phyloP scores from a whole-genome alignment of 2,888 invertebrate species.

The Drosophila subquinaria region DNA sequence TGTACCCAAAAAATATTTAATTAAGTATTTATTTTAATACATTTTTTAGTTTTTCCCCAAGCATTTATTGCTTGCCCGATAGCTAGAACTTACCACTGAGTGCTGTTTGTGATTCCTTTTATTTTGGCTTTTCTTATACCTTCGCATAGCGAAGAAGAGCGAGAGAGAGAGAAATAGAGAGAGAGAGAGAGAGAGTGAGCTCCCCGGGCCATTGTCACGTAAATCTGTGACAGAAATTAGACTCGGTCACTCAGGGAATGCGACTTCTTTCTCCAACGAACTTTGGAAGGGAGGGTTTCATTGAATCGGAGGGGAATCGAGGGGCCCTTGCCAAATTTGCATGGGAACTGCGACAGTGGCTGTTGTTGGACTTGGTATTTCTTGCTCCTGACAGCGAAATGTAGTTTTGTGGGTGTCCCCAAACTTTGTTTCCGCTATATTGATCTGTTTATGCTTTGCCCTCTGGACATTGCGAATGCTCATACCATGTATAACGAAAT shows the following conservation, averaged over 20 bases:
- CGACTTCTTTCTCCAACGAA: conserved; percentile 10
- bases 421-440: conserved; percentile 60
- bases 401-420: conserved; percentile 35
- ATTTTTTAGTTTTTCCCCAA: too few relatives aligned
- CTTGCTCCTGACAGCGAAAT: conserved; percentile 43
- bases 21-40: too few relatives aligned
- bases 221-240: conserved; percentile 81
- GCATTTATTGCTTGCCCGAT: neutral
- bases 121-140: conserved; percentile 44
- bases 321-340: conserved; percentile 63
- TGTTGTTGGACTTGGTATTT: conserved; percentile 33
- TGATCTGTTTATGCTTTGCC: conserved; percentile 75
- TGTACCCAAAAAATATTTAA: too few relatives aligned
- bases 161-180: neutral
- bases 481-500: conserved; percentile 25
- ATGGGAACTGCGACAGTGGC: conserved; percentile 77
- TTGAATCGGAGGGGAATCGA: conserved; percentile 2
- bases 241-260: conserved; percentile 48
- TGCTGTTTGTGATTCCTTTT: conserved; percentile 27
- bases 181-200: neutral
- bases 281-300: conserved; percentile 15
- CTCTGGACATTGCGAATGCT: conserved; percentile 52
- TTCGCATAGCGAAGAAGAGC: neutral
- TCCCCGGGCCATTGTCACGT: conserved; percentile 74
- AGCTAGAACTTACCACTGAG: neutral